Conservation (phyloP, 2,113 vertebrate species). For the Brachyhypopomus gauderio region DNA sequence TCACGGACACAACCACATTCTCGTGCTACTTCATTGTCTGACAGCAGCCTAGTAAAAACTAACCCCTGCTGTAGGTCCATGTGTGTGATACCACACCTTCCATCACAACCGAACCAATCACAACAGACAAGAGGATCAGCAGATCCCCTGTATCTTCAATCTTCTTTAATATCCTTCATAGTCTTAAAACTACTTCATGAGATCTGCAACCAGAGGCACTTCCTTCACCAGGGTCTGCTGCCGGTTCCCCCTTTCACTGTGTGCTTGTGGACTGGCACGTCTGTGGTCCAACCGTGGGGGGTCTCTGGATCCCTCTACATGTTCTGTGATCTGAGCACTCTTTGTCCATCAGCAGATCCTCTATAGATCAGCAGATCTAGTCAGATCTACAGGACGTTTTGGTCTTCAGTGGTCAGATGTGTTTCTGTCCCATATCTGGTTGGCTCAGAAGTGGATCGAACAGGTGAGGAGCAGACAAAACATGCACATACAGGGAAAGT, state of each 20-base stretch:
- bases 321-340: slow-evolving; percentile 5
- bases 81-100: neutral
- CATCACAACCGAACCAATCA: neutral
- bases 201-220: neutral
- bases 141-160: neutral
- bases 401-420: slow-evolving; percentile 12
- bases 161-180: no score
- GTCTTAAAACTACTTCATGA: neutral
- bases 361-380: neutral
- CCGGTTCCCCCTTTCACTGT: neutral
- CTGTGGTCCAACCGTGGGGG: neutral
- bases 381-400: neutral
- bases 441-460: neutral
- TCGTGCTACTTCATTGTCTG: neutral
- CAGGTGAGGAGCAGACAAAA: slow-evolving; percentile 18
- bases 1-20: no score
- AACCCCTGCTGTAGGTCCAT: neutral
- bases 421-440: slow-evolving; percentile 9
- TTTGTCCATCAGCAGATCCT: neutral
- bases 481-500: slow-evolving; percentile 24
- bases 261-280: neutral
- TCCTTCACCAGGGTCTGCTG: neutral
- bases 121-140: neutral
- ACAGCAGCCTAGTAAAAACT: neutral
- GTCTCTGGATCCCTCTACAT: neutral